Evolutionary conservation across 2,113 vertebrate genomes (phyloP).

Genomic region (Cyprinodon brontotheroides): DNA sequence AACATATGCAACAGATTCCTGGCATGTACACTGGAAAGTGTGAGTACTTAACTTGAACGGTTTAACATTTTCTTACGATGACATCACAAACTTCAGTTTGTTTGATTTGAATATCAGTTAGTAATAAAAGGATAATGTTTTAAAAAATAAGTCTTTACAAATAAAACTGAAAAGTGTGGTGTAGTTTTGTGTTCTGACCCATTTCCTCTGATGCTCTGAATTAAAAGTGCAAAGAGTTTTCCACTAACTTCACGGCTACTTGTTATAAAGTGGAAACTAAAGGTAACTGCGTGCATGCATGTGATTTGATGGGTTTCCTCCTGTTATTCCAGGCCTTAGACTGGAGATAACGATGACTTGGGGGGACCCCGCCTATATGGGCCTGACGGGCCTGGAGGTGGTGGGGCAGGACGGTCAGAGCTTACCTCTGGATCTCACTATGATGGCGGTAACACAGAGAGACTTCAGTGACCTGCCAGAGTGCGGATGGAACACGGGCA

Average conservation of each 20-base stretch:
- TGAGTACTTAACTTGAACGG: constrained; percentile 72
- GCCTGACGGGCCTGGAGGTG: constrained; percentile 92
- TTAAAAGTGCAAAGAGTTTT: no score
- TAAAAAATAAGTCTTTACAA: no score
- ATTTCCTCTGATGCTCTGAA: no score
- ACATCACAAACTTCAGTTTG: background rate
- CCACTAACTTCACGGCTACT: no score
- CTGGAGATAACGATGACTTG: constrained; percentile 89
- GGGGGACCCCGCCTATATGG: constrained; percentile 92
- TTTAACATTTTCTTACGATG: background rate
- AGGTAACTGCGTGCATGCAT: background rate
- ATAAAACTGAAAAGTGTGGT: no score
- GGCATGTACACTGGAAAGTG: constrained; percentile 89
- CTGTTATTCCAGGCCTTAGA: constrained; percentile 81
- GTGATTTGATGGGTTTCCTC: background rate
- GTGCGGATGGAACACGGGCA: constrained; percentile 84
- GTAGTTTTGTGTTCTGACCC: no score
- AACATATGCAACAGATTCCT: constrained; percentile 71
- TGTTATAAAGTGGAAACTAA: no score
- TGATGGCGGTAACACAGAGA: constrained; percentile 85
- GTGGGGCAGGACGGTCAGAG: constrained; percentile 87
- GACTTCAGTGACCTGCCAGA: constrained; percentile 91
- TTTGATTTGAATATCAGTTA: no score
- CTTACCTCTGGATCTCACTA: constrained; percentile 80
- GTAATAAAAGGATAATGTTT: no score